A percentile compares a stretch with the other conserved stretches of the same genome.
phyloP scores from a whole-genome alignment of 1,140 invertebrate species.

The Latrodectus geometricus region DNA sequence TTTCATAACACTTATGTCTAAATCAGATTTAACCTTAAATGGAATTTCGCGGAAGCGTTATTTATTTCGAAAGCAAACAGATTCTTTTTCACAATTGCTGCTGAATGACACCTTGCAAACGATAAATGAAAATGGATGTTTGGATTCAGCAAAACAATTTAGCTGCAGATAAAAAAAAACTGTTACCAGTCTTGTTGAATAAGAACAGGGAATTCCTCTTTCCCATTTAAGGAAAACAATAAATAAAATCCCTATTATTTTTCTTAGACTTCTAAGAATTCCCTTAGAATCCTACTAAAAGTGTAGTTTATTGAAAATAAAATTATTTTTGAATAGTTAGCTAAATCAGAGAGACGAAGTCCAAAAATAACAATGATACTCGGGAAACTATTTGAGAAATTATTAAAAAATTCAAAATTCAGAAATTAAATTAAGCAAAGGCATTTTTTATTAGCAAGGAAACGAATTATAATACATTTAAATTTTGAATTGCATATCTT shows the following conservation, averaged over 20 bases:
- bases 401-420: too few species aligned
- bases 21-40: conserved; percentile 6
- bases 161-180: neutral
- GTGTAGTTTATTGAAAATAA: too few species aligned
- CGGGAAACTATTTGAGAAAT: too few species aligned
- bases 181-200: conserved; percentile 28
- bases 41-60: neutral
- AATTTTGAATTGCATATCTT: too few species aligned
- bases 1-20: neutral
- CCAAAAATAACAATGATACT: too few species aligned
- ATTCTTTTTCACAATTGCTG: neutral
- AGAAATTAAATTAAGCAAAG: too few species aligned
- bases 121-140: conserved; percentile 9
- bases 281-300: too few species aligned
- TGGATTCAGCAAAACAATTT: conserved; percentile 1
- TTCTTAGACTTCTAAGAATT: too few species aligned
- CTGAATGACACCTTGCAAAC: neutral
- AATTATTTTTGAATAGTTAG: too few species aligned
- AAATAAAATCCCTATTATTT: neutral
- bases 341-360: too few species aligned
- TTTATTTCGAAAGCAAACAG: neutral
- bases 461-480: too few species aligned
- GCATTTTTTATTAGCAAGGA: too few species aligned
- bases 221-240: conserved; percentile 4
- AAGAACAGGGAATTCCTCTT: conserved; percentile 49